Percentiles rank a stretch among this genome's conserved stretches.
Conservation (phyloP, 2,113 vertebrate genomes). For the Oreocharis arfaki region DNA sequence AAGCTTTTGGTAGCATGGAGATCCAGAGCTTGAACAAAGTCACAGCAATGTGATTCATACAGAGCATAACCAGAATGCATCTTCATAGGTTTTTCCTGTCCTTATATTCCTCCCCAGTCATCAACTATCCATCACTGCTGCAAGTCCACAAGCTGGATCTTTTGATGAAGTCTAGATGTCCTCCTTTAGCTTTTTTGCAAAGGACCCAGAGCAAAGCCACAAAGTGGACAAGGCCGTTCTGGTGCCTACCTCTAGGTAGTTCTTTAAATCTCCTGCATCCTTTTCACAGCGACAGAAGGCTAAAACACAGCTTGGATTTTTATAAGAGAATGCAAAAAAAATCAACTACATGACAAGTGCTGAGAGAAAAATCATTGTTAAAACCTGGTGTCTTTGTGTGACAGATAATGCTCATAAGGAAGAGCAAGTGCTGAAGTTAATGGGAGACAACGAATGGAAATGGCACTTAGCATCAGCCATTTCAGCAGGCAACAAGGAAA, state of each 20-base stretch:
- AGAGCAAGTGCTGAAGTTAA: background rate
- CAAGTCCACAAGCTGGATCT: background rate
- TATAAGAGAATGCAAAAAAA: background rate
- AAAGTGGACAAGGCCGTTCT: background rate
- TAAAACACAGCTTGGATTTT: background rate
- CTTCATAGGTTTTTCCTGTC: background rate
- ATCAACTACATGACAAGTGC: background rate
- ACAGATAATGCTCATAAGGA: background rate
- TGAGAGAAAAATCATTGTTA: background rate
- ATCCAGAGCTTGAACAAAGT: background rate
- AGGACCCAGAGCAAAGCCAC: background rate
- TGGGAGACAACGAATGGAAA: background rate
- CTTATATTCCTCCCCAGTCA: background rate
- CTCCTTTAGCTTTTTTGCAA: background rate
- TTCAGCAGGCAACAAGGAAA: background rate
- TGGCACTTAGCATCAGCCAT: background rate
- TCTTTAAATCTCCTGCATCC: background rate
- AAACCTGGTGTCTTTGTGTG: background rate
- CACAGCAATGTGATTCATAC: fast-evolving
- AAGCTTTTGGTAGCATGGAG: background rate
- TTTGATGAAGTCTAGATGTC: background rate
- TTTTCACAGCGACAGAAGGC: background rate
- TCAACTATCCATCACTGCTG: background rate
- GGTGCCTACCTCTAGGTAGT: background rate
- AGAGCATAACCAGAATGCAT: background rate